A percentile compares a stretch with the other conserved stretches of the same genome.
Conservation (phyloP, 2,888 invertebrate genomes). For the Trissonchulus sp. region DNA sequence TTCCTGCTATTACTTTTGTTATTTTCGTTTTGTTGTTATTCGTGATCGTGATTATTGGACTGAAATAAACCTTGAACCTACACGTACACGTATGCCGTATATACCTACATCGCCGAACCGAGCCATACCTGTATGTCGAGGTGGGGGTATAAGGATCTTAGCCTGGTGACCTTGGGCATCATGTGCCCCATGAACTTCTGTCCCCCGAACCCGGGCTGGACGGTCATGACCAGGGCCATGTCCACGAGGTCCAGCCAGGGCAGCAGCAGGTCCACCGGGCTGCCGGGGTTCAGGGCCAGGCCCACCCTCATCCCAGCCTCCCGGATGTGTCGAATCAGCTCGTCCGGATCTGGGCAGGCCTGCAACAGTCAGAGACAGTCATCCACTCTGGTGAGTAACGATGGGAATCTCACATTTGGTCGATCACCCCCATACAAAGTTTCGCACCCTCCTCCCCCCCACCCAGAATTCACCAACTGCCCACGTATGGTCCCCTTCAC, state of each 20-base stretch:
- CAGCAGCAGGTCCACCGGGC: conserved; percentile 68
- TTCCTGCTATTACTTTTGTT: no score
- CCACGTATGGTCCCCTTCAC: no score
- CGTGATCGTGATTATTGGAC: no score
- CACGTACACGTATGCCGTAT: not conserved
- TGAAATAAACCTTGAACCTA: no score
- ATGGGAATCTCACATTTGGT: no score
- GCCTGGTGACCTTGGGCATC: conserved; percentile 75
- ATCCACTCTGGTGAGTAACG: no score
- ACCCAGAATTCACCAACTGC: no score
- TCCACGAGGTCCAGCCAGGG: conserved; percentile 70
- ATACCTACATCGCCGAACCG: not conserved
- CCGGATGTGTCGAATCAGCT: conserved; percentile 73
- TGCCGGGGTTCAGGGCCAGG: conserved; percentile 86
- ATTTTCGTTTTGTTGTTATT: no score
- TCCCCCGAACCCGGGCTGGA: conserved; percentile 97
- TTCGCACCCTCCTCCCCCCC: no score
- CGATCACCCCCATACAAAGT: no score
- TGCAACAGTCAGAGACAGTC: no score
- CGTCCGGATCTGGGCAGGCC: conserved; percentile 65
- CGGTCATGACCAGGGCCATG: conserved; percentile 93
- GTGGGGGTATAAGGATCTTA: conserved; percentile 73
- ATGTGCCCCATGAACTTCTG: conserved; percentile 93
- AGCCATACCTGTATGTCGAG: conserved; percentile 61
- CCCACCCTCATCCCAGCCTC: conserved; percentile 94